A percentile compares a stretch with the other conserved stretches of the same genome.
Evolutionary conservation across 2,888 invertebrate genomes (phyloP).

Genomic region (Pycnomerus fuliginosus): DNA sequence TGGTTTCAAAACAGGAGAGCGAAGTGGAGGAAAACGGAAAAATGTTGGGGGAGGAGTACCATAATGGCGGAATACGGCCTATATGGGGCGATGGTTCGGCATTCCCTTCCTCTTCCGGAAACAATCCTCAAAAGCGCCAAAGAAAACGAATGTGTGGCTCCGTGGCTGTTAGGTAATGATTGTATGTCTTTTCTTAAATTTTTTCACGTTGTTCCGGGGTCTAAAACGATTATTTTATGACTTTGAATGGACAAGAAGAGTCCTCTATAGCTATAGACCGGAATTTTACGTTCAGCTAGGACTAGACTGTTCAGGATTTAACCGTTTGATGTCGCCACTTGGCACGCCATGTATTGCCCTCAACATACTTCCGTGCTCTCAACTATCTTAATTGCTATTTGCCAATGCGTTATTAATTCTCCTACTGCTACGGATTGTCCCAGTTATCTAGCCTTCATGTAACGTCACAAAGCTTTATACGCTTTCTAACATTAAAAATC

Average conservation of each 20-base stretch:
- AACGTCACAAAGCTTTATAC: conserved; percentile 23
- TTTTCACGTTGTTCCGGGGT: too few relatives aligned
- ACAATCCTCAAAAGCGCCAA: conserved; percentile 97
- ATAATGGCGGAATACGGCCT: conserved; percentile 99
- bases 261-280: too few relatives aligned
- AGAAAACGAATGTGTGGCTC: conserved; percentile 95
- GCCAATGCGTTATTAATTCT: conserved; percentile 10
- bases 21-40: conserved; percentile 99
- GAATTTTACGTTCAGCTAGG: too few relatives aligned
- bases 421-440: conserved; percentile 18
- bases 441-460: conserved; percentile 22
- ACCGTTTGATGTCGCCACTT: conserved; percentile 28
- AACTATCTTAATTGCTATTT: conserved; percentile 19
- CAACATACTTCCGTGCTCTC: background rate
- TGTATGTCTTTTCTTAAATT: conserved; percentile 43
- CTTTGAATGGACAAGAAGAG: too few relatives aligned
- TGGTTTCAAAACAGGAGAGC: conserved; percentile 99
- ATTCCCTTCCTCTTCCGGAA: conserved; percentile 96
- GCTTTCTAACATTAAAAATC: conserved; percentile 18
- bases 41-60: conserved; percentile 98
- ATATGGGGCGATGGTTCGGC: conserved; percentile 99
- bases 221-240: too few relatives aligned
- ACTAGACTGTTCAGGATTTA: conserved; percentile 1
- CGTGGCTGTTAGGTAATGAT: conserved; percentile 94
- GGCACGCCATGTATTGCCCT: conserved; percentile 10